These are phyloP conservation scores for Temnothorax curvispinosus DNA, from an alignment of 1,140 invertebrate genomes.

Conservation along the genomic window DNA sequence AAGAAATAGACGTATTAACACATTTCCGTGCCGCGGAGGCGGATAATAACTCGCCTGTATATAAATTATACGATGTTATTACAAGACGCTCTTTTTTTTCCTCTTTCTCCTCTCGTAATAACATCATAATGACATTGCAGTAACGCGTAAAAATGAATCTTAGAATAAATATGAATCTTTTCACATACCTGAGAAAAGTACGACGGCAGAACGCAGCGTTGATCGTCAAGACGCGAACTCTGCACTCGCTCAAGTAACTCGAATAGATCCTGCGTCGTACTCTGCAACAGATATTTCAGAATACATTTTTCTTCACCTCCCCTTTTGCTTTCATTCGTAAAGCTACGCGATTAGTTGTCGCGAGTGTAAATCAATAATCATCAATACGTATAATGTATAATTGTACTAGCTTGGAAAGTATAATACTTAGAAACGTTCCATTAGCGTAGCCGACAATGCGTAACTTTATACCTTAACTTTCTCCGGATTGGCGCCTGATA, in stretches of 20 bases:
- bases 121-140: too few relatives aligned
- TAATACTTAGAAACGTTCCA: neutral
- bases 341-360: neutral
- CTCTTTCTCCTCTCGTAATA: neutral
- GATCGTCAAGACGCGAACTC: conserved; percentile 96
- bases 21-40: conserved; percentile 49
- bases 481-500: conserved; percentile 74
- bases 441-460: neutral
- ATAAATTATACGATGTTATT: conserved; percentile 47
- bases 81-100: neutral
- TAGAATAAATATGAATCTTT: neutral
- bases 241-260: conserved; percentile 96
- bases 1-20: conserved; percentile 62
- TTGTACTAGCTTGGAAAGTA: neutral
- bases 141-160: neutral
- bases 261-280: conserved; percentile 93
- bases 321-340: neutral
- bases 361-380: neutral
- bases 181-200: conserved; percentile 93
- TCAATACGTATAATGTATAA: neutral
- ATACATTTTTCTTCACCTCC: neutral
- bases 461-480: conserved; percentile 75
- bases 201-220: conserved; percentile 95
- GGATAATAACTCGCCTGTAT: conserved; percentile 40
- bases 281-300: conserved; percentile 81